Base-by-base conservation (phyloP, 2,888 invertebrate genomes). In the Cerceris rybyensis region DNA sequence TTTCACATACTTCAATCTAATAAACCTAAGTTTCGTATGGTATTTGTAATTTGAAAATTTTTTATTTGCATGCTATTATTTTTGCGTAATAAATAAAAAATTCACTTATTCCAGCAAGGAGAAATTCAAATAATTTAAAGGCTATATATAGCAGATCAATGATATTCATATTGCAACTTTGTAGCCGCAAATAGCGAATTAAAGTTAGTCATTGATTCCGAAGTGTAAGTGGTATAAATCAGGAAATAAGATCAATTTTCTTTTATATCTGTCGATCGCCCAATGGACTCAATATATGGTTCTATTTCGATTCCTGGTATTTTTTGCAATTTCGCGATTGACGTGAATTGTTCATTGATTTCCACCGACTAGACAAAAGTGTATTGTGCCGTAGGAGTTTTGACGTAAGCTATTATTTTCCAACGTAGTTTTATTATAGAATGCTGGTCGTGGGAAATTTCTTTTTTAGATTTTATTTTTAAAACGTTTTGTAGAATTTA, bases 211-310 rank as follows among this genome's bases (percentile, higher is more conserved):
- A 74, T 61, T 63, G 68, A 66, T 80, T 84, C 68, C 54, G 78
- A 72, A 69, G 70, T 77, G 72, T 67, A 39, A 0, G 80, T 55
- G 78, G 85, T 77, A 83, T 83, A 85, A 85, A 85, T 85, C 81
- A 4, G 28, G 4, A 1, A 28, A 28, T 74, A 67, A 43, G 75
- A 69, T 74, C 77, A 78, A 81, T 81, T 75, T 79, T 78, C 81
- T 83, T 79, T 85, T 85, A 83, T 28, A 85, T 65, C 81, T 74
- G 85, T 83, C 85, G 71, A 42, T 70, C 76, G 65, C 77, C 81
- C 85, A 85, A 85, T 75, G 75, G 69, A 85, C 4, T 28, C 4
- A 28, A 28, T 28, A 28, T 28, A 57, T 28, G 59, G 76, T 70
- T 75, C 59, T 57, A 66, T 82, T 82, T 74, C 74, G 80, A 82